Evolutionary conservation across 2,888 invertebrate genomes (phyloP).

Genomic region (Artemia sinica): DNA sequence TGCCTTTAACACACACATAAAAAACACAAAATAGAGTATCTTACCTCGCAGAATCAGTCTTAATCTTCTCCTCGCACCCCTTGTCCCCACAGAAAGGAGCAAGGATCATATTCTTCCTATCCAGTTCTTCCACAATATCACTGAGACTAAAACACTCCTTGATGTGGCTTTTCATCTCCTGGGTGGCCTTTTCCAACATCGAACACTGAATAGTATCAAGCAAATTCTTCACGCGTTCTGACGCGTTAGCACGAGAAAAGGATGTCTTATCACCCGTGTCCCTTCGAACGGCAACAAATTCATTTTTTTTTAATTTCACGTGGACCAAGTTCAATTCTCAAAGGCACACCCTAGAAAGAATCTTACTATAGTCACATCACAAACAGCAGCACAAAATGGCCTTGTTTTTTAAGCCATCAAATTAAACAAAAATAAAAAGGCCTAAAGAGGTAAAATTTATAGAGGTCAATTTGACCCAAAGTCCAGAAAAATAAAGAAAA

Average conservation of each 20-base stretch:
- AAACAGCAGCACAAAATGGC: no score
- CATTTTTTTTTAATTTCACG: conserved; percentile 71
- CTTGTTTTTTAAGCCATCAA: background rate
- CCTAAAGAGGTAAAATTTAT: no score
- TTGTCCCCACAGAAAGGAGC: conserved; percentile 85
- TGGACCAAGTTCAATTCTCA: conserved; percentile 84
- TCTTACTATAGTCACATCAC: background rate
- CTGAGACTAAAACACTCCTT: conserved; percentile 52
- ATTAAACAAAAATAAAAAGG: background rate
- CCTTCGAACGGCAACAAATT: conserved; percentile 74
- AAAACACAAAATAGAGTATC: conserved; percentile 15
- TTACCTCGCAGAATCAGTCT: conserved; percentile 79
- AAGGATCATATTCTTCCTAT: conserved; percentile 73
- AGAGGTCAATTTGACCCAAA: background rate
- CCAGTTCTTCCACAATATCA: conserved; percentile 58
- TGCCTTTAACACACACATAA: background rate
- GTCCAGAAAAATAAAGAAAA: no score
- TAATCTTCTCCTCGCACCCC: conserved; percentile 83
- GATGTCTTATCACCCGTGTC: conserved; percentile 67
- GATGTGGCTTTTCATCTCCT: conserved; percentile 55
- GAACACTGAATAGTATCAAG: conserved; percentile 60
- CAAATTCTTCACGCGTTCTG: conserved; percentile 42
- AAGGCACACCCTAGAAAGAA: conserved; percentile 58
- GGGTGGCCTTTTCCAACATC: conserved; percentile 60
- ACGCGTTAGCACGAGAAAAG: conserved; percentile 42